phyloP scores from a whole-genome alignment of 2,113 vertebrate species.

The Trematomus loennbergii region DNA sequence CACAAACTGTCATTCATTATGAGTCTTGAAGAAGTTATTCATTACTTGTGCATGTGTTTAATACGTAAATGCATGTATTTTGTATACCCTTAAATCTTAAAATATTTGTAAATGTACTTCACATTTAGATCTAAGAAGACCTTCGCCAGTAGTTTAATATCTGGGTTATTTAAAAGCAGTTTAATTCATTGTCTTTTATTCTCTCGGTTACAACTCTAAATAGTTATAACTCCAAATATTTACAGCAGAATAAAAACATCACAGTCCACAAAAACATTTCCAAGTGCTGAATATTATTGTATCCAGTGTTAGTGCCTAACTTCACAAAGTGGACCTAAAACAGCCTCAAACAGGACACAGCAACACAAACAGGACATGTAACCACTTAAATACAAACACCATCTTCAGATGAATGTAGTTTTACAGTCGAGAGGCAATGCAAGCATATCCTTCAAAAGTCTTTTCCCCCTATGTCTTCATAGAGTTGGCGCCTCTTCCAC shows the following conservation, averaged over 20 bases:
- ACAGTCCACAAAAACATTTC: conserved; percentile 79
- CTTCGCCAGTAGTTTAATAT: conserved; percentile 16
- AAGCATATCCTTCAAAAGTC: conserved; percentile 23
- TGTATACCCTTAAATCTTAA: too few species aligned
- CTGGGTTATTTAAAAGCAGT: conserved; percentile 25
- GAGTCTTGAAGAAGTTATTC: not conserved
- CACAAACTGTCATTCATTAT: not conserved
- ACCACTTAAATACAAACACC: conserved; percentile 67
- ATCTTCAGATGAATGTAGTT: conserved; percentile 42
- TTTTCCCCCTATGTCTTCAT: not conserved
- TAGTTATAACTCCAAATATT: conserved; percentile 81
- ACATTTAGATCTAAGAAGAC: not conserved
- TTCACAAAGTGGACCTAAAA: conserved; percentile 72
- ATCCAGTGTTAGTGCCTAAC: conserved; percentile 85
- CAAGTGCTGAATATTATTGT: conserved; percentile 85
- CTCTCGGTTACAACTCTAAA: conserved; percentile 83
- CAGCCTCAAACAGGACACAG: conserved; percentile 60
- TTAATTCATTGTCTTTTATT: conserved; percentile 82
- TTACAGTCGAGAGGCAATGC: conserved; percentile 44
- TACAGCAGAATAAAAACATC: conserved; percentile 83
- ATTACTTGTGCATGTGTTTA: not conserved
- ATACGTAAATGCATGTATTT: too few species aligned
- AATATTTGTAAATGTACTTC: not conserved
- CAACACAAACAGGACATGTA: conserved; percentile 68
- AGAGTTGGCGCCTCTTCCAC: conserved; percentile 38